Evolutionary conservation across 2,113 vertebrate genomes (phyloP).

Genomic region (Phalacrocorax pelagicus): DNA sequence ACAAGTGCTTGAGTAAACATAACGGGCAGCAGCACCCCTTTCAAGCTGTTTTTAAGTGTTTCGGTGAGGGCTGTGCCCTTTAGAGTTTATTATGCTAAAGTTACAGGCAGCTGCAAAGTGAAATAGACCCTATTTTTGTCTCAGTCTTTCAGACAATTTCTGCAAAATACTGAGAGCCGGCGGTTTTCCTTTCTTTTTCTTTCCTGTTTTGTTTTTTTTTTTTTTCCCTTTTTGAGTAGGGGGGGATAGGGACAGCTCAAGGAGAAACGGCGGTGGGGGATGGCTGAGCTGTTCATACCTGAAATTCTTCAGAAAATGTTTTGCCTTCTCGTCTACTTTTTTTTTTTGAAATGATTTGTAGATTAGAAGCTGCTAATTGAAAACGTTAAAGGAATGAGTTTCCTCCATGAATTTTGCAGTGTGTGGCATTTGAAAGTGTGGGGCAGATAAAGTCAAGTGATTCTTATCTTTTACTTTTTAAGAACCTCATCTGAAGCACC

Average conservation of each 20-base stretch:
- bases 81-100: conserved; percentile 25
- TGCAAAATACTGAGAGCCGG: background rate
- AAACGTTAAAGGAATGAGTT: background rate
- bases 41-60: conserved; percentile 45
- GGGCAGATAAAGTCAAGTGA: background rate
- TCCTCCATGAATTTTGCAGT: background rate
- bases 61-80: background rate
- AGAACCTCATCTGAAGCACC: background rate
- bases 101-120: background rate
- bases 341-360: conserved; percentile 12
- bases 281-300: conserved; percentile 63
- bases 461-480: background rate
- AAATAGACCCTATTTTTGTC: background rate
- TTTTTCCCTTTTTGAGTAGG: background rate
- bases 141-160: background rate
- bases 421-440: background rate
- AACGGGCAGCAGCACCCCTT: conserved; percentile 27
- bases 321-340: background rate
- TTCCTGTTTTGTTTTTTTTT: accelerated
- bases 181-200: accelerated
- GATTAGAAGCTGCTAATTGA: conserved; percentile 33
- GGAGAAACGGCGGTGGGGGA: background rate
- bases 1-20: conserved; percentile 73
- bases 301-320: conserved; percentile 65
- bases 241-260: background rate